Evolutionary conservation across 2,888 invertebrate species (phyloP), one percentile per base, ranked within the genome.

Genomic region (Lasioglossum lativentre): DNA sequence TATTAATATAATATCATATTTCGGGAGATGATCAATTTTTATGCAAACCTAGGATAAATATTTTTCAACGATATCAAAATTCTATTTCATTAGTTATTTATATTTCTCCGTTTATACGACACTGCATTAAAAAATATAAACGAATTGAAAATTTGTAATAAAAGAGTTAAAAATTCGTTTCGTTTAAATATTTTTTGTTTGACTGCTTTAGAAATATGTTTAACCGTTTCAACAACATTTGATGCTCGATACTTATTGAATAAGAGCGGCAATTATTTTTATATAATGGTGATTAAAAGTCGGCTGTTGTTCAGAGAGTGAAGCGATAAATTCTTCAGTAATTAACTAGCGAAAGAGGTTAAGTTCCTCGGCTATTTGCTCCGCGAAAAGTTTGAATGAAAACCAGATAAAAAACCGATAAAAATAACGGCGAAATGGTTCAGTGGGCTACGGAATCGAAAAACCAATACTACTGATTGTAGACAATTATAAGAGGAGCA

Each of bases 401-500:
- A 6, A 30, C 5, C 16, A 16, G 63, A 63, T 63, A 30, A 63
- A 63, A 63, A 59, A 30, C 6, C 63, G 63, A 30, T 63, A 30
- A 63, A 63, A 63, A 63, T 30, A 63, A 63, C 16, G 16, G 6
- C 16, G 63, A 34, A 34, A 66, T 66, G 66, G 66, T 34, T 66
- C 16, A 23, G 34, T 34, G 19, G 19, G 34, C 2, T 66, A 66
- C 19, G 38, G 34, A 73, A 76, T 73, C n/a, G 80, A 34, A 47
- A 79, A 80, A 78, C 56, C 74, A 74, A 84, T 88, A 78, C 72
- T 82, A 86, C 76, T 79, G 80, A 88, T 86, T 80, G 85, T 82
- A 84, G 84, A 87, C 82, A 88, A 87, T 86, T 85, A 86, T 83
- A 86, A 88, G 88, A 90, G 81, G 81, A 83, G 79, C 81, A 82